Base-by-base conservation (phyloP, 2,113 vertebrate species). In the Electrona antarctica region DNA sequence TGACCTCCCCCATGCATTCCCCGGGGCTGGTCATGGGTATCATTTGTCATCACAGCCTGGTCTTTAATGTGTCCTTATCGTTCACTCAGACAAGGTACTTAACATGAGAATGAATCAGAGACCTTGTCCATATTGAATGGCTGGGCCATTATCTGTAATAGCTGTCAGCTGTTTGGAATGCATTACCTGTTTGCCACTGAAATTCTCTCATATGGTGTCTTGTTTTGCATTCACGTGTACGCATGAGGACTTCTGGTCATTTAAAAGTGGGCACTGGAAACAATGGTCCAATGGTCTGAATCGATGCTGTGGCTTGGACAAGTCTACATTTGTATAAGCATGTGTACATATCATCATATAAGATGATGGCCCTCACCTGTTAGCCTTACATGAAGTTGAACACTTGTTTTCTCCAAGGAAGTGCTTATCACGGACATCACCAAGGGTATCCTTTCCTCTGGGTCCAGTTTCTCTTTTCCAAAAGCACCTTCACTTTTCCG, bases 131-230 rank as follows among this genome's bases (percentile, higher is more conserved):
- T 73, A 21, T 15, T 60, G 57, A 80, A 60, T 56, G 76, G 71
- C 71, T 47, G 60, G 60, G 64, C 62, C 77, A 79, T 85, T 87
- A 85, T 81, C 61, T 67, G 60, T 71, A 82, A 80, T 84, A 79
- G 79, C 74, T 82, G 74, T 81, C 76, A 82, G 81, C 84, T 79
- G 69, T 82, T 85, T 79, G 56, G 62, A 88, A 88, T 78, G 72
- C 81, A 78, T 74, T 73, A 69, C 12, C 57, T 45, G 48, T 64
- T 67, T 65, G 67, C 48, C 50, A 11, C 59, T 60, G 48, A 69
- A 76, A 82, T 11, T 63, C 61, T 67, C 33, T 59, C 57, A 6
- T 41, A 41, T 2, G 33, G 50, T 56, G 62, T 74, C 54, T 71
- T n/a, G 9, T 72, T 68, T 52, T 64, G 60, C 29, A 58, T 73